Percentiles rank a stretch among this genome's conserved stretches.
Evolutionary conservation across 2,888 invertebrate genomes (phyloP).

Genomic region (Drosophila meridiana): DNA sequence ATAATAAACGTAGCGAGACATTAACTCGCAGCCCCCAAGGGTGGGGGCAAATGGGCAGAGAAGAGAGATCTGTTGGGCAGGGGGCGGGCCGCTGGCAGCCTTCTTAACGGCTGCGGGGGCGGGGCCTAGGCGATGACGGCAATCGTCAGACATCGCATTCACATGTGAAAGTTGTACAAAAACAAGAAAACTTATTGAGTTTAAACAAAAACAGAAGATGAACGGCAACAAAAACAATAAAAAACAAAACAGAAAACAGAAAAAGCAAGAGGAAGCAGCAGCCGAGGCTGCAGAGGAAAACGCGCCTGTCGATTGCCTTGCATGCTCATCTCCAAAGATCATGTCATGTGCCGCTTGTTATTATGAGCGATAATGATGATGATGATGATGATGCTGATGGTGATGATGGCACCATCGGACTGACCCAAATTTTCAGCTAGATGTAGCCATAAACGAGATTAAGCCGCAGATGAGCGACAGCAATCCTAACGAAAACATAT

Average conservation of each 20-base stretch:
- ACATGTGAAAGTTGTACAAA: constrained; percentile 75
- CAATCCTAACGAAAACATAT: constrained; percentile 15
- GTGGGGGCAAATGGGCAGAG: background rate
- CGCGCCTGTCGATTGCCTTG: constrained; percentile 48
- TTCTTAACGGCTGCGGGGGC: constrained; percentile 6
- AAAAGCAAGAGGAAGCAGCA: constrained; percentile 23
- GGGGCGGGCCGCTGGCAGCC: constrained; percentile 14
- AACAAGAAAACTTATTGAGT: constrained; percentile 68
- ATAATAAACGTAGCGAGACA: constrained; percentile 59
- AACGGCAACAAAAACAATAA: constrained; percentile 8
- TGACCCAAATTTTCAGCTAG: constrained; percentile 49
- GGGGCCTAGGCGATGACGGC: constrained; percentile 42
- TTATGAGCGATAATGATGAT: constrained; percentile 59
- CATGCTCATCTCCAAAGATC: constrained; percentile 59
- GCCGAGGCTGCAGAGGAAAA: constrained; percentile 20
- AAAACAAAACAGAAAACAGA: constrained; percentile 22
- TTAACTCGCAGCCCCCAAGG: constrained; percentile 41
- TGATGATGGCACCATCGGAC: constrained; percentile 30
- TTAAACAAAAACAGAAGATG: constrained; percentile 50
- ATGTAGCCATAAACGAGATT: constrained; percentile 16
- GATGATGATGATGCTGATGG: constrained; percentile 56
- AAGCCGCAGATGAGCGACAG: constrained; percentile 17
- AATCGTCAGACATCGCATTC: constrained; percentile 57
- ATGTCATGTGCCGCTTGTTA: constrained; percentile 64
- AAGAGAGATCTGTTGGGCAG: constrained; percentile 2